Base-by-base conservation (phyloP, 1,140 invertebrate genomes). In the Nasonia vitripennis region DNA sequence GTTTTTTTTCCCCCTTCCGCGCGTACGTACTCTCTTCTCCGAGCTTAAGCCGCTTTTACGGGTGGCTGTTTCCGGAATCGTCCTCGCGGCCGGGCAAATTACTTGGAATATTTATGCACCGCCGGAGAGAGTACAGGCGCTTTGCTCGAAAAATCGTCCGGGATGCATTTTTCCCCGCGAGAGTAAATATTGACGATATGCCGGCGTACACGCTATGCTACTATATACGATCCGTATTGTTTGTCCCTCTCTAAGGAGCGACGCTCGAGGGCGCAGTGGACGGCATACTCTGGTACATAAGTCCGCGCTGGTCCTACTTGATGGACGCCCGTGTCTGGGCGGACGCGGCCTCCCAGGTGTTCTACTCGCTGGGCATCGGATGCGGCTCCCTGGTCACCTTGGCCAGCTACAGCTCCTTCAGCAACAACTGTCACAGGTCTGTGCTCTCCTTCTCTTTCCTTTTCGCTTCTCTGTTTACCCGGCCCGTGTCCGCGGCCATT, bases 211-310 rank as follows among this genome's bases (percentile, higher is more conserved):
- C 0, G 27, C 27, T 27, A 27, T 27, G 27, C 27, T 27, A 27
- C 27, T 27, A 27, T 27, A 27, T 27, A 27, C 27, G 27, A 27
- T 27, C 7, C 9, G 41, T 9, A 7, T 45, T 2, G 34, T 37
- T 37, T 37, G 34, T 45, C 7, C 10, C 41, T 14, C 14, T 51
- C 48, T 12, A 81, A 92, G 94, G 96, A 86, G 94, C 95, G 2
- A 97, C 96, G 0, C 92, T 98, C 27, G 95, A 95, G 5, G 97
- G 97, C 2, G 95, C 96, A 6, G 70, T 87, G 0, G 94, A 96
- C 17, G 97, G 97, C 2, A 95, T 97, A 45, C 74, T 95, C 12
- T 97, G 96, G 92, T 98, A 97, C 91, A 93, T 98, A 27, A 95
- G 94, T 0, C 97, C 97, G 0, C 91, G 96, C 51, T 98, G 96